Evolutionary conservation across 2,888 invertebrate species (phyloP), one percentile per base, ranked within the genome.

Genomic region (Chloromyia formosa): DNA sequence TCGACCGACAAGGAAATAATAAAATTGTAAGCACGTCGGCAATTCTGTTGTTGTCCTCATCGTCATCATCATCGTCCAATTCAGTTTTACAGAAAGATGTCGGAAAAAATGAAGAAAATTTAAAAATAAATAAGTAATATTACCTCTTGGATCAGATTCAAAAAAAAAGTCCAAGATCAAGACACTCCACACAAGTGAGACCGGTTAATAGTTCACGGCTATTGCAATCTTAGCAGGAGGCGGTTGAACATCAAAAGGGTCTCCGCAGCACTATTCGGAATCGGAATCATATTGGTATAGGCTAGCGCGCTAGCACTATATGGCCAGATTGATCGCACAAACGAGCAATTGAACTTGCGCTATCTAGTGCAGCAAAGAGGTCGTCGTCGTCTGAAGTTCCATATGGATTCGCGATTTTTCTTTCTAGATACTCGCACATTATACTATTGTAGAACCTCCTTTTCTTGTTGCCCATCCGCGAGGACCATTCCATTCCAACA

Each of bases 121-220:
- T n/a, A 20, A 56, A 58, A 56, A 71, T 18, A 58, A 71, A 71
- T 71, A 40, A 69, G 53, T 69, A 53, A 71, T 40, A 66, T 66
- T 66, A 58, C 56, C 40, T 20, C 58, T 58, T 58, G 56, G 20
- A 42, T 18, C 5, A 54, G 10, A 49, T 7, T 18, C 12, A 49
- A 66, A 16, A 53, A 69, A 69, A 69, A 69, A 35, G 27, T 35
- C 2, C 27, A 35, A 7, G 7, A 7, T 35, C 27, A 49, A 49
- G 49, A 2, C 49, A 49, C 4, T 56, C 71, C 40, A 71, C 40
- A 71, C 35, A 71, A 71, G 56, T 71, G 71, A 71, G 71, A 71
- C 56, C 40, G 71, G 69, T 69, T 69, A 69, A 69, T 69, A 69
- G 69, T 69, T 69, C 69, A 71, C 71, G 71, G 56, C 71, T 71